These are phyloP conservation scores for Paracyclopina nana DNA, from an alignment of 1,140 invertebrate species.

Conservation along the genomic window DNA sequence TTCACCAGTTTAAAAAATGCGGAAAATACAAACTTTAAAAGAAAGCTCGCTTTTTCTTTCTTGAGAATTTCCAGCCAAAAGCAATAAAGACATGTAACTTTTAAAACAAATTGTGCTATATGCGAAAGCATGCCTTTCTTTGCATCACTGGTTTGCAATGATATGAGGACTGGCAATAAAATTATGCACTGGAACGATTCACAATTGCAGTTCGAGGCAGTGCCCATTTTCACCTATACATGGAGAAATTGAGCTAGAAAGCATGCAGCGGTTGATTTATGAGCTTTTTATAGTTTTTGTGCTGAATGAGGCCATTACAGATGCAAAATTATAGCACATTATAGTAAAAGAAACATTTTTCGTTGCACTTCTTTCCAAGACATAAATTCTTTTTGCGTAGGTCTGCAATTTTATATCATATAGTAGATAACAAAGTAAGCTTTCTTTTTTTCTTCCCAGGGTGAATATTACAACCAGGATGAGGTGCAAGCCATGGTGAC, in stretches of 20 bases:
- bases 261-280: background rate
- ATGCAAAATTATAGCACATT: background rate
- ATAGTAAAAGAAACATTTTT: background rate
- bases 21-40: no score
- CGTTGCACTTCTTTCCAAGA: background rate
- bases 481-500: conserved; percentile 16
- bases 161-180: background rate
- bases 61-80: background rate
- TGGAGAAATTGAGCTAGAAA: background rate
- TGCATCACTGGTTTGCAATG: background rate
- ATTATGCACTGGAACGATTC: background rate
- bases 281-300: background rate
- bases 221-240: background rate
- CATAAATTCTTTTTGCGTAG: conserved; percentile 2
- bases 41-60: no score
- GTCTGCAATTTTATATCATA: background rate
- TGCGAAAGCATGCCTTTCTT: background rate
- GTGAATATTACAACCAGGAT: conserved; percentile 16
- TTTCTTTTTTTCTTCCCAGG: conserved; percentile 4
- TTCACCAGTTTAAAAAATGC: no score
- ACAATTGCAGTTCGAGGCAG: background rate
- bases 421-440: background rate
- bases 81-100: background rate
- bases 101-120: background rate
- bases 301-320: background rate